Base-by-base conservation (phyloP, 2,888 invertebrate genomes). In the Sphaerophoria rueppellii region DNA sequence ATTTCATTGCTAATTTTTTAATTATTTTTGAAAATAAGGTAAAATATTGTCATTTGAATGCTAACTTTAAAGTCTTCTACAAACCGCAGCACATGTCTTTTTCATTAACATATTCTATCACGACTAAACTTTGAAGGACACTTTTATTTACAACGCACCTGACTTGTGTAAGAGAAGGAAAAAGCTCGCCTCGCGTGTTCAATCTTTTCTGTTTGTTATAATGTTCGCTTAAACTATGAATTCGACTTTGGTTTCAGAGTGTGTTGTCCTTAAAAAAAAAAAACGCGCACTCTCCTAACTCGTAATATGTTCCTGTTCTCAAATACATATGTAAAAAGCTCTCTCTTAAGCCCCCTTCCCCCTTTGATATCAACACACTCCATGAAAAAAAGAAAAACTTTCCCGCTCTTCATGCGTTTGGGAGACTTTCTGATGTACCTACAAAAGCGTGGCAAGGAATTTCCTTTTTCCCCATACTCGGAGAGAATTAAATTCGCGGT, bases 71-170 rank as follows among this genome's bases (percentile, higher is more conserved):
- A 5, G 4, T 11, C 46, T 9, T 40, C 14, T 43, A 12, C 7
- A n/a, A 37, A 40, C 65, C 24, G 2, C 55, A 54, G 37, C 24
- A 16, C 61, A 74, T 35, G 46, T n/a, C 82, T 58, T 57, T 40
- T 52, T 54, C 70, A 82, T 70, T 58, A 48, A 71, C 63, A 78
- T 79, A 65, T 70, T 65, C 54, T 46, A 48, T 34, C 46, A 54
- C 48, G 70, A 82, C 82, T 82, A 82, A 78, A 57, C 73, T 78
- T 63, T 63, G 73, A 74, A 70, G 50, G 82, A 63, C 63, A 74
- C 58, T 74, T 71, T 78, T 58, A 74, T 82, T 74, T 50, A 74
- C 48, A 74, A 82, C 82, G 82, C 82, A 82, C 82, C 82, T 82
- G 74, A 46, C 14, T 48, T 46, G 7, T n/a, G 58, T 60, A 58